phyloP scores from a whole-genome alignment of 2,888 invertebrate genomes.

The Cordylochernes scorpioides region DNA sequence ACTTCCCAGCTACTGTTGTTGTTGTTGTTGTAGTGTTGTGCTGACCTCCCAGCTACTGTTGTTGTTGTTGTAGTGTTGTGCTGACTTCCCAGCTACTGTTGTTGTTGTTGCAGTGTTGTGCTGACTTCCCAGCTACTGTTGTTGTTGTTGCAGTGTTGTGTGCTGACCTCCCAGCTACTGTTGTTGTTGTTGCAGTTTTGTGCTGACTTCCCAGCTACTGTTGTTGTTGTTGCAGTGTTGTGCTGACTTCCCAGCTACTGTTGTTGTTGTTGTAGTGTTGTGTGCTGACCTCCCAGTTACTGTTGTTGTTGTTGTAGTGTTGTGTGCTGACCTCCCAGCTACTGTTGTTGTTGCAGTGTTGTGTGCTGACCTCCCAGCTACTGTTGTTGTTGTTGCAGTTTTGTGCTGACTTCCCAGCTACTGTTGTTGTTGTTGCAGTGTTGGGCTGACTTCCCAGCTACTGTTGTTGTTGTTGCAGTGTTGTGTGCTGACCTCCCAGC shows the following conservation, averaged over 20 bases:
- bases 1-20: slow-evolving; percentile 31
- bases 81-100: slow-evolving; percentile 4
- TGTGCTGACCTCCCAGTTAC: slow-evolving; percentile 26
- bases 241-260: slow-evolving; percentile 25
- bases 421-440: slow-evolving; percentile 8
- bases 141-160: slow-evolving; percentile 30
- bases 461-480: slow-evolving; percentile 8
- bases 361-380: slow-evolving; percentile 5
- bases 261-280: slow-evolving; percentile 25
- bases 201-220: slow-evolving; percentile 25
- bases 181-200: slow-evolving; percentile 25
- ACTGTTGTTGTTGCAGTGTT: slow-evolving; percentile 7
- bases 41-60: slow-evolving; percentile 4
- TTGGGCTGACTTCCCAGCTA: slow-evolving; percentile 34
- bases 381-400: slow-evolving; percentile 8
- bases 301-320: slow-evolving; percentile 9
- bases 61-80: slow-evolving; percentile 30
- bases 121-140: slow-evolving; percentile 4
- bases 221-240: slow-evolving; percentile 25
- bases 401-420: slow-evolving; percentile 34
- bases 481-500: slow-evolving; percentile 37
- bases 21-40: slow-evolving; percentile 30
- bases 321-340: slow-evolving; percentile 37
- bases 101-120: slow-evolving; percentile 30
- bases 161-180: slow-evolving; percentile 3